Evolutionary conservation across 2,797 vertebrate species (phyloP).

Genomic region (Taeniopygia guttata): DNA sequence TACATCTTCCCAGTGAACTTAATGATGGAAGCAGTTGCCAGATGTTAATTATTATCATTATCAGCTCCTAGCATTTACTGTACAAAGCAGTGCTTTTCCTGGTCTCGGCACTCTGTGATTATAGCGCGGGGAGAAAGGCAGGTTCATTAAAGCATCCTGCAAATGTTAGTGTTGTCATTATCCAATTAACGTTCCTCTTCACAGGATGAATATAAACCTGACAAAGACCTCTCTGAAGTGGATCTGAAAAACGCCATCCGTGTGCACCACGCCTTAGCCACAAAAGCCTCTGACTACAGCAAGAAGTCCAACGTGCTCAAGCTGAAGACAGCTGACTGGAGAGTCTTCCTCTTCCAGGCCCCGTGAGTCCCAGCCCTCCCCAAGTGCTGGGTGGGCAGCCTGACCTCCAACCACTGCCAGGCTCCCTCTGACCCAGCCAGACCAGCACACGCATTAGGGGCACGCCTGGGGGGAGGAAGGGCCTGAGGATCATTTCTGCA

Average conservation of each 20-base stretch:
- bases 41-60: constrained; percentile 67
- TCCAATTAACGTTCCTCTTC: constrained; percentile 30
- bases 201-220: constrained; percentile 95
- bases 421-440: background rate
- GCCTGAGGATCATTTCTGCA: background rate
- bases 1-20: constrained; percentile 39
- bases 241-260: constrained; percentile 95
- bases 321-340: constrained; percentile 97
- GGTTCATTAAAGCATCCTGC: constrained; percentile 24
- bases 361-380: constrained; percentile 80
- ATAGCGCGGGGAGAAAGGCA: background rate
- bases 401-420: background rate
- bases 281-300: constrained; percentile 92
- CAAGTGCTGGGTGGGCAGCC: too few relatives aligned
- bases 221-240: constrained; percentile 92
- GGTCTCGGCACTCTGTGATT: constrained; percentile 35
- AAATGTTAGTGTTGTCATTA: constrained; percentile 41
- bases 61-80: constrained; percentile 16
- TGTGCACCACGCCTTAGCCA: constrained; percentile 93
- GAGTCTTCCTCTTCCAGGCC: constrained; percentile 94
- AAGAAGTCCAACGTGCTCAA: constrained; percentile 93
- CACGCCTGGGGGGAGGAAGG: background rate
- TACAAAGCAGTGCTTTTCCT: constrained; percentile 32
- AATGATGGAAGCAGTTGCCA: constrained; percentile 49
- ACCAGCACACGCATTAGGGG: rapidly evolving